A percentile compares a stretch with the other conserved stretches of the same genome.
Evolutionary conservation across 2,113 vertebrate species (phyloP).

Genomic region (Eleginops maclovinus): DNA sequence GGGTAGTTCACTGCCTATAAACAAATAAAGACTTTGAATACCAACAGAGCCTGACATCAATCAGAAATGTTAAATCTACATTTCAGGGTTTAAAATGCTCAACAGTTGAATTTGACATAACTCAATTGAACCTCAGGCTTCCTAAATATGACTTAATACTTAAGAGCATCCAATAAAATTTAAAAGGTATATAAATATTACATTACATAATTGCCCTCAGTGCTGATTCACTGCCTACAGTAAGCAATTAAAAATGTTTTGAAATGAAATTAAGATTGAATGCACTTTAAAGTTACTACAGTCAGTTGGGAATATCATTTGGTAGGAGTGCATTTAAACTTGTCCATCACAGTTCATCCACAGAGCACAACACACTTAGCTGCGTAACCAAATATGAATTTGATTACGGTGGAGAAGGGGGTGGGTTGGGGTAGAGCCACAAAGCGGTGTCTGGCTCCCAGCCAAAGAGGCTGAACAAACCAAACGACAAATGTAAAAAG

Average conservation of each 20-base stretch:
- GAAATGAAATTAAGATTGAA: not conserved
- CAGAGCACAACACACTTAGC: slow-evolving; percentile 14
- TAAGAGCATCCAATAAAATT: not conserved
- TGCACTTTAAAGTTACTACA: not conserved
- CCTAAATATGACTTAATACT: not conserved
- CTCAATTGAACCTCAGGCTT: not conserved
- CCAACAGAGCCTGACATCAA: too few species aligned
- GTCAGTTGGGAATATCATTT: slow-evolving; percentile 7
- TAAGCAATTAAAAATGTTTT: not conserved
- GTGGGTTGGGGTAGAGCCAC: not conserved
- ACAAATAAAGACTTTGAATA: too few species aligned
- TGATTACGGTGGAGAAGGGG: slow-evolving; percentile 1
- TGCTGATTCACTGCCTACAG: not conserved
- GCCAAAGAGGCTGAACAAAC: slow-evolving; percentile 15
- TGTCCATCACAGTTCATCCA: slow-evolving; percentile 6
- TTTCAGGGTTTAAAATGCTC: not conserved
- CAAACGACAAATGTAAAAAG: slow-evolving; percentile 23
- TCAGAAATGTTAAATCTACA: not conserved
- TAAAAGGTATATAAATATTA: not conserved
- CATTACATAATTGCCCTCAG: not conserved
- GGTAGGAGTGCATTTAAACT: slow-evolving; percentile 2
- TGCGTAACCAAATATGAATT: slow-evolving; percentile 3
- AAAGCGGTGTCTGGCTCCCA: not conserved
- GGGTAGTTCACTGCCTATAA: not conserved
- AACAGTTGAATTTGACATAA: not conserved